Evolutionary conservation across 2,888 invertebrate species (phyloP).

Genomic region (Monopis laevigella): DNA sequence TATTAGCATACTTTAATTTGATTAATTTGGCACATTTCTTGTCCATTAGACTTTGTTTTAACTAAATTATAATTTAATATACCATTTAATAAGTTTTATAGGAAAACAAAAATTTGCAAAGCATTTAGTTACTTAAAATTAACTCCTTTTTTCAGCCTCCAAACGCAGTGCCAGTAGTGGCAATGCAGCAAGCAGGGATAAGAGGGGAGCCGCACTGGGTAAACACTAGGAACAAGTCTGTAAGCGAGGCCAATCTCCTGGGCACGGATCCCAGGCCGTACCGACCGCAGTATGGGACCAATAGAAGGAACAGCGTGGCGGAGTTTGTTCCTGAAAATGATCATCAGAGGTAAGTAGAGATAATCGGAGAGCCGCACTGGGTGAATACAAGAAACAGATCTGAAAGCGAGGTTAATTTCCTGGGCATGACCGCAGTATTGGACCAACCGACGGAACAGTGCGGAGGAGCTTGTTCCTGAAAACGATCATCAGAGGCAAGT

Average conservation of each 20-base stretch:
- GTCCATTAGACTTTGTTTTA: no score
- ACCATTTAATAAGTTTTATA: no score
- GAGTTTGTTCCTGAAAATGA: conserved; percentile 65
- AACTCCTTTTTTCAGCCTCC: conserved; percentile 10
- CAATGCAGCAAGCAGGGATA: conserved; percentile 76
- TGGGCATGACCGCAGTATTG: conserved; percentile 65
- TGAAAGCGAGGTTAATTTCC: conserved; percentile 87
- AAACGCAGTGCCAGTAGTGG: conserved; percentile 70
- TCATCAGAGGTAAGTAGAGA: conserved; percentile 60
- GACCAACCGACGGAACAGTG: conserved; percentile 60
- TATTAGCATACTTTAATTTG: no score
- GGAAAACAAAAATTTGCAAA: conserved; percentile 4
- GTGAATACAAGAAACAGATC: conserved; percentile 69
- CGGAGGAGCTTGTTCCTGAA: conserved; percentile 20
- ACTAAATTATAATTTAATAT: background rate
- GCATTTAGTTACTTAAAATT: background rate
- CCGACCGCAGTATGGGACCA: conserved; percentile 42
- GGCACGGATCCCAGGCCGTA: conserved; percentile 64
- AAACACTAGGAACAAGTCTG: conserved; percentile 69
- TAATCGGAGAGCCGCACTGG: conserved; percentile 64
- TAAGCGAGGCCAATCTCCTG: conserved; percentile 88
- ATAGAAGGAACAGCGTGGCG: conserved; percentile 68
- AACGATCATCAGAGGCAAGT: conserved; percentile 64
- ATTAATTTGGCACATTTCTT: no score
- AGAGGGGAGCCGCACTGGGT: conserved; percentile 64